Percentiles rank a stretch among this genome's conserved stretches.
phyloP scores from a whole-genome alignment of 2,797 vertebrate genomes.

The Melanitta fusca region DNA sequence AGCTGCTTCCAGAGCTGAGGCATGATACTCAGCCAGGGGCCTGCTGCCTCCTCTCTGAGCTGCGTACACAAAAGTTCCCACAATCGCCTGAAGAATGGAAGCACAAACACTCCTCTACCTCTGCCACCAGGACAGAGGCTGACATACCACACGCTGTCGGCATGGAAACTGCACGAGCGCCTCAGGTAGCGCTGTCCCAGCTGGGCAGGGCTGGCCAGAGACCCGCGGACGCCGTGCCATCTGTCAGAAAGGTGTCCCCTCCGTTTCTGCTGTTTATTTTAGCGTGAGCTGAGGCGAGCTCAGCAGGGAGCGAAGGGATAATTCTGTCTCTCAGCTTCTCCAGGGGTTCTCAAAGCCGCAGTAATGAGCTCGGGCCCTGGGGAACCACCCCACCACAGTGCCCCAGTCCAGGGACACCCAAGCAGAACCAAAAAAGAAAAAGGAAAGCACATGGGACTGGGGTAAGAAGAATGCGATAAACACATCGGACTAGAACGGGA shows the following conservation, averaged over 20 bases:
- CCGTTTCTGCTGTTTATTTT: conserved; percentile 7
- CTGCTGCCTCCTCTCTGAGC: not conserved
- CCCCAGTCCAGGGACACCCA: not conserved
- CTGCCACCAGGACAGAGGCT: not conserved
- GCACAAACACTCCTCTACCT: not conserved
- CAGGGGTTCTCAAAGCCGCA: not conserved
- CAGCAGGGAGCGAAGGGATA: not conserved
- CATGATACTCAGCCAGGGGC: not conserved
- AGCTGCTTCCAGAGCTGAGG: not conserved
- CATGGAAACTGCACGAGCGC: not conserved
- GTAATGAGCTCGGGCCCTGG: not conserved
- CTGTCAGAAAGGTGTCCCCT: not conserved
- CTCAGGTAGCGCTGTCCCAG: not conserved
- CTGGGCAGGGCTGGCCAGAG: not conserved
- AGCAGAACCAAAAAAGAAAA: not conserved
- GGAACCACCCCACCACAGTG: not conserved
- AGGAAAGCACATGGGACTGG: fast-evolving
- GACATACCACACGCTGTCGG: not conserved
- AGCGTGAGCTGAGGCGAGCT: not conserved
- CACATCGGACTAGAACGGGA: not conserved
- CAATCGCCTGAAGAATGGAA: not conserved
- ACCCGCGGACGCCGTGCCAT: not conserved
- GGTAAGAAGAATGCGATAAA: not conserved
- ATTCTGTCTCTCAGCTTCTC: conserved; percentile 4
- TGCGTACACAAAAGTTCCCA: not conserved